Percentiles rank a stretch among this genome's conserved stretches.
Evolutionary conservation across 2,113 vertebrate genomes (phyloP).

Genomic region (Stictonetta naevosa): DNA sequence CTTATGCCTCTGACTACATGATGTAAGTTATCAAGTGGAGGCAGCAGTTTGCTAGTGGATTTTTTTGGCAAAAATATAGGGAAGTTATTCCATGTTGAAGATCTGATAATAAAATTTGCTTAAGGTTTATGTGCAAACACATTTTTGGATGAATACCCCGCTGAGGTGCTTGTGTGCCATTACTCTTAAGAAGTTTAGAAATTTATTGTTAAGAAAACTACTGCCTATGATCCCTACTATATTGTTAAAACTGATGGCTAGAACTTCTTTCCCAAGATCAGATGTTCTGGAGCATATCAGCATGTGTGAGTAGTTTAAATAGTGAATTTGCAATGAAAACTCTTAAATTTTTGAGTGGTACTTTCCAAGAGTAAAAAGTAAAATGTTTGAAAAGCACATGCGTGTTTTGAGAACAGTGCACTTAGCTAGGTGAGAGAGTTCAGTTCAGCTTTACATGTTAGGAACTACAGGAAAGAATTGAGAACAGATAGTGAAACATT

Average conservation of each 20-base stretch:
- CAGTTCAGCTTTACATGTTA: not conserved
- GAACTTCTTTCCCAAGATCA: not conserved
- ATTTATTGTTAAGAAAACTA: not conserved
- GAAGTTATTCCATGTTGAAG: not conserved
- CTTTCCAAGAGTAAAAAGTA: not conserved
- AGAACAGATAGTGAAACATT: not conserved
- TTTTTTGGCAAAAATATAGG: not conserved
- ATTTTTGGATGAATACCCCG: not conserved
- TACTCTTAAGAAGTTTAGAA: not conserved
- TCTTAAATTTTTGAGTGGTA: not conserved
- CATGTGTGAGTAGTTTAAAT: not conserved
- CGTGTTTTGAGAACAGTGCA: not conserved
- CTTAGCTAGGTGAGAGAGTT: not conserved
- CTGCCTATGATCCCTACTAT: not conserved
- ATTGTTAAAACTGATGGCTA: not conserved
- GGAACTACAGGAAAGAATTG: not conserved
- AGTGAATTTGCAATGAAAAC: not conserved
- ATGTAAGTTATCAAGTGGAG: not conserved
- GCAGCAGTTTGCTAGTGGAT: not conserved
- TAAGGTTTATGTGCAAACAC: not conserved
- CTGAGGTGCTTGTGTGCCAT: not conserved
- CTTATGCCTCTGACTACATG: not conserved
- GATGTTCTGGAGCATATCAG: not conserved
- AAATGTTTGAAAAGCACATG: not conserved
- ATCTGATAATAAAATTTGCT: not conserved